phyloP scores from a whole-genome alignment of 2,888 invertebrate species.

The Mylabris sibirica region DNA sequence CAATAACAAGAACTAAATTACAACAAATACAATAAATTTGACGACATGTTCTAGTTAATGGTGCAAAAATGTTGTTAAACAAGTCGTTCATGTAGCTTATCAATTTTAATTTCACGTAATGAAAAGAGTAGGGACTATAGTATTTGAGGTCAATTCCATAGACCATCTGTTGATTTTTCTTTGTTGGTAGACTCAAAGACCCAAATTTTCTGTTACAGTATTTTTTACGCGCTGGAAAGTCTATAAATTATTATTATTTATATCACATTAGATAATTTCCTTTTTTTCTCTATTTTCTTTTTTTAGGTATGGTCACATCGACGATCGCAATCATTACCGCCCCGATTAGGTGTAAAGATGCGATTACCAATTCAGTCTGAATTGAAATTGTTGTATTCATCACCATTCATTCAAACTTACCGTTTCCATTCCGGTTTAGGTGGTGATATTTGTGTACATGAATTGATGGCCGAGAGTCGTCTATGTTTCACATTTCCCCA shows the following conservation, averaged over 20 bases:
- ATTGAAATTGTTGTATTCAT: constrained; percentile 75
- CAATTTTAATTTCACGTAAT: background rate
- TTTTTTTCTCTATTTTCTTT: background rate
- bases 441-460: constrained; percentile 92
- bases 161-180: background rate
- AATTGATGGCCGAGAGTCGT: constrained; percentile 90
- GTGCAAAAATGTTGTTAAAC: no score
- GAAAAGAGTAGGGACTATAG: background rate
- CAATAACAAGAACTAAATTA: background rate
- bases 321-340: constrained; percentile 85
- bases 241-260: background rate
- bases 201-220: background rate
- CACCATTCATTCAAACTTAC: constrained; percentile 78
- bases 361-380: constrained; percentile 83
- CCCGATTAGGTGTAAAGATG: constrained; percentile 80
- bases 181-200: background rate
- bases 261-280: background rate
- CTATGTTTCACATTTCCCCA: constrained; percentile 86
- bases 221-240: background rate
- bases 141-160: background rate
- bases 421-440: constrained; percentile 91
- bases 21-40: background rate
- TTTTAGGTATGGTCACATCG: constrained; percentile 68
- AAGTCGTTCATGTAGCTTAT: background rate
- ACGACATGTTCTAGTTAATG: no score